phyloP scores from a whole-genome alignment of 2,797 vertebrate genomes.

The Pangasius larnaudii region DNA sequence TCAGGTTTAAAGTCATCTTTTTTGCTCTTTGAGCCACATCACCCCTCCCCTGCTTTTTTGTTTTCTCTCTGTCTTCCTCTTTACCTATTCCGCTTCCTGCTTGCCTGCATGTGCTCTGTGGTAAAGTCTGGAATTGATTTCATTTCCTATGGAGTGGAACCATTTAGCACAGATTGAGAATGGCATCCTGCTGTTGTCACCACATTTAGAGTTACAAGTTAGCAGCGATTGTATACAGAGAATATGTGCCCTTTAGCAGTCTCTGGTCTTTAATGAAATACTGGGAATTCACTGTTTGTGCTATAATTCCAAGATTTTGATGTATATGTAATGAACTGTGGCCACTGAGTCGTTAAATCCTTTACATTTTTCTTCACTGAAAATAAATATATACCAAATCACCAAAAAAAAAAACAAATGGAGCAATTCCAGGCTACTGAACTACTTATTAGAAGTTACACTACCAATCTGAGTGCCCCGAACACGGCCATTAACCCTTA shows the following conservation, averaged over 20 bases:
- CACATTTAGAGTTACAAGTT: constrained; percentile 54
- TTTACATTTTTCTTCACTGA: neutral
- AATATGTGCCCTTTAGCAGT: constrained; percentile 21
- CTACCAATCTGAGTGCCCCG: neutral
- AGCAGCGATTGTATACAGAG: constrained; percentile 41
- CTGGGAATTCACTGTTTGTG: neutral
- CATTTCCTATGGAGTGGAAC: constrained; percentile 66
- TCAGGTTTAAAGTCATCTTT: neutral
- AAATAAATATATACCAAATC: neutral
- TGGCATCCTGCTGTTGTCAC: constrained; percentile 51
- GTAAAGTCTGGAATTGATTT: constrained; percentile 61
- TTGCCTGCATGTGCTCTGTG: constrained; percentile 28
- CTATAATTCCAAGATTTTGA: neutral
- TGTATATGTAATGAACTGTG: neutral
- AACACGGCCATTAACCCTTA: neutral
- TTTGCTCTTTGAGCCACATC: neutral
- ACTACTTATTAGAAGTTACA: neutral
- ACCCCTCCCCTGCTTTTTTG: neutral
- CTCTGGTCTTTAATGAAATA: constrained; percentile 24
- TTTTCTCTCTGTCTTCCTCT: constrained; percentile 6
- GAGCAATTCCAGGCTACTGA: neutral
- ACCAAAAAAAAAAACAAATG: neutral
- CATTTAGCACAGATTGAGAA: constrained; percentile 64
- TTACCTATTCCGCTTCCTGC: constrained; percentile 13
- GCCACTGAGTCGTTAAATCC: neutral